Conservation (phyloP, 2,888 invertebrate species). For the Alloplasta piceator region DNA sequence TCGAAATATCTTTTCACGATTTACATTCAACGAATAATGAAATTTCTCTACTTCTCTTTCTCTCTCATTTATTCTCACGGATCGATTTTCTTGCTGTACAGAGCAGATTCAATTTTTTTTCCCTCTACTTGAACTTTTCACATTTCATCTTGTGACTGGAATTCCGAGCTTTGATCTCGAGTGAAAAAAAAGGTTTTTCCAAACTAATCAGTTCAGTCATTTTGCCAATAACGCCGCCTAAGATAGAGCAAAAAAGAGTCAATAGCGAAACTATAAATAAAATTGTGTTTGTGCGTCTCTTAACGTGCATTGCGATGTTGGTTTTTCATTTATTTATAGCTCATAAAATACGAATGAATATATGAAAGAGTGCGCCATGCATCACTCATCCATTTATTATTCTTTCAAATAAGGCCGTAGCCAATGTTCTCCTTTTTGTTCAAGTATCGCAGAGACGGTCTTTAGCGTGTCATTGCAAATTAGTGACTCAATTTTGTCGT, state of each 20-base stretch:
- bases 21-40: slow-evolving; percentile 43
- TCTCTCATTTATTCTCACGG: background rate
- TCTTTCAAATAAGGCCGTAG: slow-evolving; percentile 61
- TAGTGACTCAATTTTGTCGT: slow-evolving; percentile 50
- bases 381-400: slow-evolving; percentile 33
- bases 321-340: background rate
- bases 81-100: slow-evolving; percentile 39
- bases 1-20: slow-evolving; percentile 22
- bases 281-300: background rate
- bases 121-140: slow-evolving; percentile 22
- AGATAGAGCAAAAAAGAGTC: slow-evolving; percentile 1
- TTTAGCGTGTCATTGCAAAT: slow-evolving; percentile 60
- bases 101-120: slow-evolving; percentile 23
- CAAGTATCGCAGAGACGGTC: slow-evolving; percentile 38
- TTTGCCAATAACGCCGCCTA: slow-evolving; percentile 44
- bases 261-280: slow-evolving; percentile 21
- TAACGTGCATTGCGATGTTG: slow-evolving; percentile 2
- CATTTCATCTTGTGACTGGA: slow-evolving; percentile 14
- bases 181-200: slow-evolving; percentile 11
- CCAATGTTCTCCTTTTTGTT: slow-evolving; percentile 47
- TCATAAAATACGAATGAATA: background rate
- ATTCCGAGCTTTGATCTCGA: slow-evolving; percentile 6
- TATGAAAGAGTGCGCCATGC: background rate
- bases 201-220: slow-evolving; percentile 33
- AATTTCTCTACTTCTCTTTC: background rate